phyloP scores from a whole-genome alignment of 2,888 invertebrate species.

The Platerodrilus igneus region DNA sequence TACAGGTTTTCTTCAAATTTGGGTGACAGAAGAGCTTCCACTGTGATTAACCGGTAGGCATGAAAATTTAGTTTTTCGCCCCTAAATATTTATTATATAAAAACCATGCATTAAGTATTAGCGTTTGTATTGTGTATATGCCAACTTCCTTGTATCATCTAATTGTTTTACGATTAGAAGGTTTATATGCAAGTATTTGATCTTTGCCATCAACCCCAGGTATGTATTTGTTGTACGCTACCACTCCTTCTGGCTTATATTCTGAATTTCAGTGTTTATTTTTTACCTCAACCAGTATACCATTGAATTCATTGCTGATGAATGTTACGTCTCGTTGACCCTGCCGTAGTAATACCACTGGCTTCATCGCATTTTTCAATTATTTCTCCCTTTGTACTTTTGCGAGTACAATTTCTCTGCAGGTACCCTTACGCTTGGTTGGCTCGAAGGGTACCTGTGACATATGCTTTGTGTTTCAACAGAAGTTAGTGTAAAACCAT shows the following conservation, averaged over 20 bases:
- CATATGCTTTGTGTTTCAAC: conserved; percentile 23
- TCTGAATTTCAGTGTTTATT: conserved; percentile 10
- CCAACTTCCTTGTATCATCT: conserved; percentile 22
- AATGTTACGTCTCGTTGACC: conserved; percentile 23
- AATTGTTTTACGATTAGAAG: conserved; percentile 18
- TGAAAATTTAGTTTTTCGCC: no score
- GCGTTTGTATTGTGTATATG: background rate
- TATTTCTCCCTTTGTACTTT: no score
- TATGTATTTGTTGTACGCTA: conserved; percentile 26
- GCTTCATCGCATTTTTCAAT: no score
- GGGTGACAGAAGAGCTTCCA: no score
- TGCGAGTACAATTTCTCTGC: conserved; percentile 19
- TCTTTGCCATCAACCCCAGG: conserved; percentile 23
- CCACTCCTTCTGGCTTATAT: conserved; percentile 24
- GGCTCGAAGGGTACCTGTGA: conserved; percentile 22
- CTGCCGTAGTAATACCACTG: conserved; percentile 15
- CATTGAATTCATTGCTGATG: conserved; percentile 24
- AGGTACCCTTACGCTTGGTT: conserved; percentile 22
- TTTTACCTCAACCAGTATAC: no score
- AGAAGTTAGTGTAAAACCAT: no score
- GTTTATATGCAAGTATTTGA: conserved; percentile 27
- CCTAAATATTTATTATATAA: conserved; percentile 1
- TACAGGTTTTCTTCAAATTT: no score
- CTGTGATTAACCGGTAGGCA: no score
- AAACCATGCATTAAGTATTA: background rate